Base-by-base conservation (phyloP, 2,113 vertebrate species). In the Daubentonia madagascariensis region DNA sequence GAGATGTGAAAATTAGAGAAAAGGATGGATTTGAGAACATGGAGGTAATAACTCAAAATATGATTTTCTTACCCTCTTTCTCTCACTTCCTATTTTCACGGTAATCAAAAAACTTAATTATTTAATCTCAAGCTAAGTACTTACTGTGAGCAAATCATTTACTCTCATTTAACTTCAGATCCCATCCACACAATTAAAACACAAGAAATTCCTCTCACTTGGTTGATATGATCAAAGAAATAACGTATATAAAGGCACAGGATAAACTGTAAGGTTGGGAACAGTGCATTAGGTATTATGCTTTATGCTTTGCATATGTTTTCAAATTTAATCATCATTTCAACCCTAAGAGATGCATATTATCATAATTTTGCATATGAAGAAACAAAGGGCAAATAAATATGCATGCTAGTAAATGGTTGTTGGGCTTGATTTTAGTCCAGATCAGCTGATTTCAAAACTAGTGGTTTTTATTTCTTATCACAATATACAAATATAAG, bases 11-110 rank as follows among this genome's bases (percentile, higher is more conserved):
- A 65, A 40, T 76, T 85, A 94, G 17, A 78, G 85, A 20, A 90
- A 97, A 93, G 37, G 18, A 59, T 1, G n/a, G 17, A 91, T 97
- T 86, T 94, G 23, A 72, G 85, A 72, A 37, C 45, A 61, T 32
- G 52, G 28, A 85, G 17, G 5, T 43, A 76, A 14, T 14, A 89
- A 32, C 30, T 93, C 30, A 76, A 80, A 73, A 37, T 52, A 65
- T 6, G 43, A 86, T 28, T 89, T 43, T 22, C 9, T 52, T 65
- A 3, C 23, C 32, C 35, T 63, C 25, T 43, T 87, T 88, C 75
- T 35, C 6, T 50, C 48, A 43, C 32, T 92, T 12, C 16, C 13
- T 43, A 50, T 78, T 93, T 87, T 91, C 48, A 50, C 78, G 20
- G n/a, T 48, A 79, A 80, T 80, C 59, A 52, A 57, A 78, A 95